These are phyloP conservation scores for Calycopis cecrops DNA, from an alignment of 1,140 invertebrate species.

Conservation along the genomic window DNA sequence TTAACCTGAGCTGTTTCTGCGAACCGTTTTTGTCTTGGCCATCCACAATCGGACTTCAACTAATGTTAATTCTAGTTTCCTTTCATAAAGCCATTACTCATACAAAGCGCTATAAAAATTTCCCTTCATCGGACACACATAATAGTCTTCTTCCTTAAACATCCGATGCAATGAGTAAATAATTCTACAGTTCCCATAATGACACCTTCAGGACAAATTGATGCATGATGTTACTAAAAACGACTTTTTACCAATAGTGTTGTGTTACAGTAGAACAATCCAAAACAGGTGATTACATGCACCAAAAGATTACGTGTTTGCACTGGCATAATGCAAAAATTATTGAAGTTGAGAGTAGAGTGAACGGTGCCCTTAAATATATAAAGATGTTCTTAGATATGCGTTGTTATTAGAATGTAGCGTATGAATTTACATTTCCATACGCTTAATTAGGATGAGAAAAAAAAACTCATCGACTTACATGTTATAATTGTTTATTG, in stretches of 20 bases:
- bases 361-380: too few species aligned
- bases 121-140: background rate
- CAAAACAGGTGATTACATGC: conserved; percentile 1
- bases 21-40: background rate
- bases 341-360: too few species aligned
- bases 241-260: background rate
- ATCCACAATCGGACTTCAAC: background rate
- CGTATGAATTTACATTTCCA: too few species aligned
- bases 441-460: too few species aligned
- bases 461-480: too few species aligned
- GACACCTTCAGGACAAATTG: background rate
- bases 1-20: background rate
- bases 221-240: background rate
- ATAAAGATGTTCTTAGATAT: too few species aligned
- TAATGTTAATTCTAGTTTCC: conserved; percentile 2
- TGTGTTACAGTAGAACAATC: background rate
- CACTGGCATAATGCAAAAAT: too few species aligned
- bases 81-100: conserved; percentile 2
- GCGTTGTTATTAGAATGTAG: too few species aligned
- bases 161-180: background rate
- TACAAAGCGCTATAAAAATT: background rate
- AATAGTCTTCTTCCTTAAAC: background rate
- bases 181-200: background rate
- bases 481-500: too few species aligned
- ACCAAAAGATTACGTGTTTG: background rate